Conservation (phyloP, 2,888 invertebrate genomes). For the Drosophila basisetae region DNA sequence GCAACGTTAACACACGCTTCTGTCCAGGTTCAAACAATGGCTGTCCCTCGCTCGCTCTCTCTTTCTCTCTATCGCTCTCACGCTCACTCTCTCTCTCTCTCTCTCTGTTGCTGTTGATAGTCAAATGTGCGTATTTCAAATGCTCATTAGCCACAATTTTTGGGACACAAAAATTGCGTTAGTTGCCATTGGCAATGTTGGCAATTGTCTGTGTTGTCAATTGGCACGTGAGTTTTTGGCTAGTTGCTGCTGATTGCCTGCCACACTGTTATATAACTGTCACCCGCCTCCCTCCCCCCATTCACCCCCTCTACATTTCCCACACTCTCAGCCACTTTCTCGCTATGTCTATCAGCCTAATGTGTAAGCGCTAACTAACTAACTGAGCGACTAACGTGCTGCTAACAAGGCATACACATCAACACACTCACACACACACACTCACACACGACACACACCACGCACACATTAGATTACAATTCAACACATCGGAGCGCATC, state of each 20-base stretch:
- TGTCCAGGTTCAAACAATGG: slow-evolving; percentile 36
- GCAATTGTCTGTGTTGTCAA: slow-evolving; percentile 61
- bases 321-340: neutral
- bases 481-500: slow-evolving; percentile 24
- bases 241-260: slow-evolving; percentile 53
- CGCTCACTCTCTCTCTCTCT: neutral
- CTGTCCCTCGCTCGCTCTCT: neutral
- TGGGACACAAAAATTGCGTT: slow-evolving; percentile 63
- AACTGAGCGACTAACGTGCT: slow-evolving; percentile 64
- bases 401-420: slow-evolving; percentile 51
- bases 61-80: neutral
- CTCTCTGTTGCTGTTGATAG: slow-evolving; percentile 48
- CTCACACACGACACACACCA: neutral
- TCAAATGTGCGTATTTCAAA: slow-evolving; percentile 74
- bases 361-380: slow-evolving; percentile 67
- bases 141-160: slow-evolving; percentile 76
- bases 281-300: neutral
- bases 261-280: slow-evolving; percentile 32
- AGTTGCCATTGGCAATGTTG: slow-evolving; percentile 71
- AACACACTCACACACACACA: slow-evolving; percentile 12
- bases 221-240: slow-evolving; percentile 49
- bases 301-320: neutral
- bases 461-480: slow-evolving; percentile 24
- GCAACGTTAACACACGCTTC: slow-evolving; percentile 42
- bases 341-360: slow-evolving; percentile 38